Evolutionary conservation across 2,888 invertebrate species (phyloP), one percentile per base, ranked within the genome.

Genomic region (Terebella lapidaria): DNA sequence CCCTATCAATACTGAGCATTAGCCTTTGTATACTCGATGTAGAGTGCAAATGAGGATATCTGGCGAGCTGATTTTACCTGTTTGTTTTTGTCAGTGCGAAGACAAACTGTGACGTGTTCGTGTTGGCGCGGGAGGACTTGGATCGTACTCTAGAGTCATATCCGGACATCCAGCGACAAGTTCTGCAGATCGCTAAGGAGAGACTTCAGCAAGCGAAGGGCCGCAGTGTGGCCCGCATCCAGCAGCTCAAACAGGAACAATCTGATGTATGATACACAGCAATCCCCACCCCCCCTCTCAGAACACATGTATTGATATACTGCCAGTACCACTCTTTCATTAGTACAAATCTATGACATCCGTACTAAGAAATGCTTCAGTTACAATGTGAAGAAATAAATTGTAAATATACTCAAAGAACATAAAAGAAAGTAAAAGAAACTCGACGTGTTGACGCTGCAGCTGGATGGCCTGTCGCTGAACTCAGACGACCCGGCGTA

Each of bases 31-130:
- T n/a, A n/a, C n/a, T n/a, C n/a, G n/a, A n/a, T n/a, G n/a, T n/a
- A n/a, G n/a, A n/a, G n/a, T n/a, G n/a, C n/a, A n/a, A n/a, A n/a
- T n/a, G n/a, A n/a, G n/a, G n/a, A n/a, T n/a, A n/a, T n/a, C n/a
- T n/a, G n/a, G n/a, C n/a, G n/a, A n/a, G n/a, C n/a, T n/a, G n/a
- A n/a, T n/a, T n/a, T n/a, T n/a, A n/a, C n/a, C n/a, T n/a, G n/a
- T n/a, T n/a, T n/a, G n/a, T 49, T 24, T 49, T 3, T 53, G 52
- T 5, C 46, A 64, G 67, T 46, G 67, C 69, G 2, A 22, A 45
- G 18, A 60, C 59, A 10, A 69, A 69, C 56, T 58, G 59, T 27
- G 66, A 69, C 59, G 20, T 69, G 25, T 70, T 69, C 42, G 51
- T 45, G 27, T 51, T 69, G 28, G 46, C 53, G 27, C 65, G 63